Base-by-base conservation (phyloP, 1,140 invertebrate genomes). In the Tetramorium simillimum region DNA sequence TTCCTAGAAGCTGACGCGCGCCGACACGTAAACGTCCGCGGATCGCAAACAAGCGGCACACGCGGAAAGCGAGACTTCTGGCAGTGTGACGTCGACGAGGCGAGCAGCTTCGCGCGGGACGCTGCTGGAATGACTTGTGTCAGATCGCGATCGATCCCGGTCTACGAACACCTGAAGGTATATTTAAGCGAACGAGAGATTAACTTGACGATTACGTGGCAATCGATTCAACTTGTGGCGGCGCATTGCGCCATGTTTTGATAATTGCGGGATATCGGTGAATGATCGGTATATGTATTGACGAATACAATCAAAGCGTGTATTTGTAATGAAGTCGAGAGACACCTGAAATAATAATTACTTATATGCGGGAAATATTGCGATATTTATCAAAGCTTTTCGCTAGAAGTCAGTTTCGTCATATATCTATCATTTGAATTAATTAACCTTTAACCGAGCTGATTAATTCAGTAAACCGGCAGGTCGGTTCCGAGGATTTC, bases 1-100 rank as follows among this genome's bases (percentile, higher is more conserved):
- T 82, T 82, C 51, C 37, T 72, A 56, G 51, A 72, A 82, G 40
- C 9, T 43, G 65, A 80, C 76, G 75, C 16, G 62, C 43, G 2
- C 14, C 24, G 51, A 56, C 37, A 37, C 37, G 21, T 56, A 56
- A 69, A 81, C 49, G n/a, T 53, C n/a, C 28, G 78, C 16, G 24
- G 43, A 43, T 70, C 16, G 24, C 53, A 70, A 81, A 56, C 37
- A 70, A 56, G 40, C 24, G 14, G 21, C 3, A 12, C 9, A 82
- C 18, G 16, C 28, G 33, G 7, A 16, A 81, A 43, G 21, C 56
- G 37, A 82, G 58, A 43, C 10, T 7, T 72, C 37, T 21, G 37
- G 10, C 78, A 82, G 78, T 82, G 40, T 56, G 49, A 81, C 33
- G 37, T 70, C 6, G 21, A 16, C 37, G 46, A 12, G n/a, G 37